Percentiles rank a stretch among this genome's conserved stretches.
Conservation (phyloP, 2,888 invertebrate genomes). For the Amaurobius ferox region DNA sequence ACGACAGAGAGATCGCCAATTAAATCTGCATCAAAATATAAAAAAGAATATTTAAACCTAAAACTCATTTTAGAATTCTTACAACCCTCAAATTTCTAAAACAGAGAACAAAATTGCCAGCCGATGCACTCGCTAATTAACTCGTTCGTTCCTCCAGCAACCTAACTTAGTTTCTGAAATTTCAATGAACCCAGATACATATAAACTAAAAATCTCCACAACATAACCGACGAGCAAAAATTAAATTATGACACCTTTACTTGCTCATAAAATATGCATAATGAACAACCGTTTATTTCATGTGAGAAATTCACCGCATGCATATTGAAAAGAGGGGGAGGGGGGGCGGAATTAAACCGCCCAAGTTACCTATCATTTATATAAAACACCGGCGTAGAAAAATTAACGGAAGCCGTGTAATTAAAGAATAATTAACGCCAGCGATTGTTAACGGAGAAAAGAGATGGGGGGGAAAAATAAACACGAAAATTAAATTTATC, state of each 20-base stretch:
- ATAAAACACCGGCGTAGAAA: neutral
- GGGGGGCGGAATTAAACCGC: neutral
- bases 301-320: constrained; percentile 9
- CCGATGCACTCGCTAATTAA: no score
- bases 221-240: neutral
- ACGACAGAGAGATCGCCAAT: no score
- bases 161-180: no score
- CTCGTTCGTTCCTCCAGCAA: no score
- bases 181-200: no score
- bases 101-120: no score
- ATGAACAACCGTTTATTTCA: neutral
- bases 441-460: constrained; percentile 24
- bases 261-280: constrained; percentile 24
- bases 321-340: neutral
- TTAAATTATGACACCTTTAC: constrained; percentile 21
- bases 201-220: neutral
- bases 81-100: no score
- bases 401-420: constrained; percentile 21
- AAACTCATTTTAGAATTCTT: no score
- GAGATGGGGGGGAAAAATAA: neutral
- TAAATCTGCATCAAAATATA: no score
- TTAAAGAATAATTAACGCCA: constrained; percentile 26
- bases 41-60: no score
- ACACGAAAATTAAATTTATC: constrained; percentile 1
- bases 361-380: constrained; percentile 7